phyloP scores from a whole-genome alignment of 2,888 invertebrate species.

The Nomada goodeniana region DNA sequence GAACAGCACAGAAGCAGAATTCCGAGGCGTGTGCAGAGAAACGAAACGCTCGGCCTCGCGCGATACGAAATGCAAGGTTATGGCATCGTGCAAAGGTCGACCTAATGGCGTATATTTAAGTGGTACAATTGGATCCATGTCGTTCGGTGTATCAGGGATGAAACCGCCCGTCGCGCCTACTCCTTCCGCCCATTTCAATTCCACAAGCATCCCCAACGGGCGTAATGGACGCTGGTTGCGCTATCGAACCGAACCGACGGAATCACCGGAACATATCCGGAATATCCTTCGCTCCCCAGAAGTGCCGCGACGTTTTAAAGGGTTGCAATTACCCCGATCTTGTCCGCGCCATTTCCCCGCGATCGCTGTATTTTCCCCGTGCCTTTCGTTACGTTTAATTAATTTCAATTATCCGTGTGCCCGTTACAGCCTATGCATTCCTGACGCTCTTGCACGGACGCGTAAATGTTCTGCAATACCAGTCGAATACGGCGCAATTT shows the following conservation, averaged over 20 bases:
- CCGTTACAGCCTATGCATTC: too few species aligned
- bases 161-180: constrained; percentile 45
- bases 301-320: constrained; percentile 33
- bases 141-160: constrained; percentile 14
- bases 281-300: constrained; percentile 38
- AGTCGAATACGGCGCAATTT: too few species aligned
- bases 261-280: constrained; percentile 55
- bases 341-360: neutral
- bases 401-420: too few species aligned
- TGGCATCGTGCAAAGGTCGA: constrained; percentile 21
- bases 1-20: neutral
- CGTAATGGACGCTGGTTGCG: constrained; percentile 58
- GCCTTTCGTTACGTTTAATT: neutral
- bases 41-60: neutral
- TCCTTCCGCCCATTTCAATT: constrained; percentile 63
- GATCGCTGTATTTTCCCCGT: too few species aligned
- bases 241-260: constrained; percentile 60
- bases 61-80: constrained; percentile 18
- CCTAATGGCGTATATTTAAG: constrained; percentile 47
- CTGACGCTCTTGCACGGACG: too few species aligned
- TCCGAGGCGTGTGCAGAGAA: neutral
- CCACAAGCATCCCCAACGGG: constrained; percentile 48
- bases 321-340: neutral
- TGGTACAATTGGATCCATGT: constrained; percentile 40
- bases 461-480: too few species aligned